phyloP scores from a whole-genome alignment of 23 tunicate genomes.

The Styela plicata region DNA sequence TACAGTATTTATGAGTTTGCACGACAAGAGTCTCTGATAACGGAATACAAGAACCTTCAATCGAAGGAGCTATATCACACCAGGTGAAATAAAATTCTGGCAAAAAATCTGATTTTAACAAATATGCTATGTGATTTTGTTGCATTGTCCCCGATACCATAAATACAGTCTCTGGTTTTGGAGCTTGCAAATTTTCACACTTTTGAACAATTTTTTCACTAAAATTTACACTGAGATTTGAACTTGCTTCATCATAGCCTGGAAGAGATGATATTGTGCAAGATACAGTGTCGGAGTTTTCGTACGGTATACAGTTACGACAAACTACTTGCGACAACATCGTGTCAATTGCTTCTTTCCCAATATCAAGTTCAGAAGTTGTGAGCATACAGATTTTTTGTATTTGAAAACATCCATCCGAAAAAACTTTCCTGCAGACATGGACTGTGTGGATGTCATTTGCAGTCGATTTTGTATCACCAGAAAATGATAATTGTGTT shows the following conservation, averaged over 20 bases:
- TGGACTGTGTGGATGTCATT: not conserved
- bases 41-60: not conserved
- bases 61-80: not conserved
- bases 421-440: conserved; percentile 4
- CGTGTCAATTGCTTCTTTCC: not conserved
- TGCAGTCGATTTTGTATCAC: not conserved
- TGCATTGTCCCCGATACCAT: not conserved
- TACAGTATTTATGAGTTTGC: not conserved
- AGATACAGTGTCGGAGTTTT: not conserved
- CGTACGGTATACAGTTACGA: not conserved
- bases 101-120: not conserved
- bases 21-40: not conserved
- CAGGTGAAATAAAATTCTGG: not conserved
- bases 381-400: not conserved
- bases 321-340: not conserved
- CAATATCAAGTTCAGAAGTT: not conserved
- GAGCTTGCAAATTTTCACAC: not conserved
- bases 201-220: not conserved
- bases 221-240: not conserved
- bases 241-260: not conserved
- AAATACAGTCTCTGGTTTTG: not conserved
- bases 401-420: not conserved
- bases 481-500: not conserved
- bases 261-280: not conserved
- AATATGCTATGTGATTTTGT: not conserved